These are phyloP conservation scores for Aepyceros melampus DNA, from an alignment of 2,113 vertebrate genomes.

Conservation along the genomic window DNA sequence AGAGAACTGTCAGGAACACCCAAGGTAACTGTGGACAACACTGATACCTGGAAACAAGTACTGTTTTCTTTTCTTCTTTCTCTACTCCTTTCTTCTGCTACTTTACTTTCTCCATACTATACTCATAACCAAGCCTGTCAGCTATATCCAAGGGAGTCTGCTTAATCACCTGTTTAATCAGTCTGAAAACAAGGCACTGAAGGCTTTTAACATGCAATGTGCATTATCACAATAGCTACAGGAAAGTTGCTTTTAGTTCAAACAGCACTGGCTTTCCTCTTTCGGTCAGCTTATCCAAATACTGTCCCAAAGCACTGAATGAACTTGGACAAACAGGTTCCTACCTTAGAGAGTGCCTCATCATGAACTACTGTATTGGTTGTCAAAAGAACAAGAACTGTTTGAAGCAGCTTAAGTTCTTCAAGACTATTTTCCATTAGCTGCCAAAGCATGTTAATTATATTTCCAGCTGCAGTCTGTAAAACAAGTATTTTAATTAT, in stretches of 20 bases:
- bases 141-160: background rate
- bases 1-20: background rate
- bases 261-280: background rate
- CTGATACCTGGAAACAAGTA: background rate
- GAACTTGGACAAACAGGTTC: slow-evolving; percentile 29
- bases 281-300: background rate
- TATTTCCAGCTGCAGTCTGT: slow-evolving; percentile 96
- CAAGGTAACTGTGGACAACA: background rate
- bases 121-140: background rate
- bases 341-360: slow-evolving; percentile 96
- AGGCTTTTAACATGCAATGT: background rate
- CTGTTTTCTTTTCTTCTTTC: background rate
- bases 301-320: background rate
- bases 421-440: slow-evolving; percentile 99
- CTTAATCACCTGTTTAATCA: background rate
- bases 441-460: slow-evolving; percentile 99
- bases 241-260: background rate
- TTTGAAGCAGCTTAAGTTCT: slow-evolving; percentile 97
- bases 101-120: background rate
- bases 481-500: slow-evolving; percentile 62
- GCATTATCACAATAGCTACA: background rate
- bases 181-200: background rate
- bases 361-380: slow-evolving; percentile 99
- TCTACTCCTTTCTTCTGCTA: background rate
- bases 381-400: slow-evolving; percentile 96